Evolutionary conservation across 2,797 vertebrate species (phyloP).

Genomic region (Acanthurus leucopareius): DNA sequence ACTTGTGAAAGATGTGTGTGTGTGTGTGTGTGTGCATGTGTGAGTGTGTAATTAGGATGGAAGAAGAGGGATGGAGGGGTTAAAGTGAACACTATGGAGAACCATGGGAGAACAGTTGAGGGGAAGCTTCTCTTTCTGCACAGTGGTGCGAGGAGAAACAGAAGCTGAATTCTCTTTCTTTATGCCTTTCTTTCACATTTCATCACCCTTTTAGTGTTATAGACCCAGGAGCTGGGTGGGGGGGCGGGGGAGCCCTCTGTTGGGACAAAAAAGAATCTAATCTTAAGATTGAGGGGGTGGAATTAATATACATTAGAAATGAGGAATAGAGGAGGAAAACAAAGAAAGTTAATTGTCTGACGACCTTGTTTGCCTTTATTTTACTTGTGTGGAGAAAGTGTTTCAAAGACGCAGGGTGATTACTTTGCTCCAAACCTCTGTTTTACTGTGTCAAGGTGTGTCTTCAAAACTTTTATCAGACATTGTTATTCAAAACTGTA

Average conservation of each 20-base stretch:
- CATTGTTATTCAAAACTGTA: neutral
- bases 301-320: conserved; percentile 75
- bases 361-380: conserved; percentile 76
- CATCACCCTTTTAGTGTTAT: conserved; percentile 67
- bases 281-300: conserved; percentile 71
- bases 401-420: conserved; percentile 27
- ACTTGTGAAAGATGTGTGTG: conserved; percentile 29
- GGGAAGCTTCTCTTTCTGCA: conserved; percentile 49
- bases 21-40: neutral
- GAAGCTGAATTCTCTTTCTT: conserved; percentile 41
- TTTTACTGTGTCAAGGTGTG: conserved; percentile 20
- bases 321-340: conserved; percentile 51
- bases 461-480: conserved; percentile 5
- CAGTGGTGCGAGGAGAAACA: conserved; percentile 45
- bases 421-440: conserved; percentile 8
- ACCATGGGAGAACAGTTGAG: conserved; percentile 54
- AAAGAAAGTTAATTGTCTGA: conserved; percentile 70
- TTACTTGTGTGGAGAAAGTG: conserved; percentile 42
- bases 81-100: conserved; percentile 62
- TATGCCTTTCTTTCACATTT: conserved; percentile 72
- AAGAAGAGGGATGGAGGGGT: conserved; percentile 54
- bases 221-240: conserved; percentile 6
- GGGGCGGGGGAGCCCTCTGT: conserved; percentile 38
- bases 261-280: conserved; percentile 69
- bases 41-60: conserved; percentile 53